These are phyloP conservation scores for Eulacestoma nigropectus DNA, from an alignment of 2,113 vertebrate species.

Conservation along the genomic window DNA sequence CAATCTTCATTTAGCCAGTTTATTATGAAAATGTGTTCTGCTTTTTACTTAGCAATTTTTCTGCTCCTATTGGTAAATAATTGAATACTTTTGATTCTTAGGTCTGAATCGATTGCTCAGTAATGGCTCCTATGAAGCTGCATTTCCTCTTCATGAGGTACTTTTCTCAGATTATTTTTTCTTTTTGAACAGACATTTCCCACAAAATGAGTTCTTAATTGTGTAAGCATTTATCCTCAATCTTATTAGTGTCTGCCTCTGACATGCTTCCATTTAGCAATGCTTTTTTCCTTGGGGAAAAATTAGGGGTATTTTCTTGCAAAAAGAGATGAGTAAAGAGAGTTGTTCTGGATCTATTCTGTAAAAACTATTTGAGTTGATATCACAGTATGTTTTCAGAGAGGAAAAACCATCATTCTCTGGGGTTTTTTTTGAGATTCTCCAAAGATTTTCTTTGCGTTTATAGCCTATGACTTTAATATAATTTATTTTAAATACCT, in stretches of 20 bases:
- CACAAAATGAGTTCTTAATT: not conserved
- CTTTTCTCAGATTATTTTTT: not conserved
- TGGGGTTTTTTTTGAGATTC: not conserved
- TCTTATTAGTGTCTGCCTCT: not conserved
- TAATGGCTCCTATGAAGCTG: constrained; percentile 92
- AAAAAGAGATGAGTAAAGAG: not conserved
- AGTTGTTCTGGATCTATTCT: not conserved
- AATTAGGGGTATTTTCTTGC: not conserved
- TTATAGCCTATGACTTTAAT: not conserved
- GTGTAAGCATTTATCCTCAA: not conserved
- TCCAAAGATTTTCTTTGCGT: not conserved
- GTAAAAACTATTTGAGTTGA: not conserved
- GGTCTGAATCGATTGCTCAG: constrained; percentile 92
- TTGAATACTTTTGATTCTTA: constrained; percentile 58
- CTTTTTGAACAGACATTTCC: not conserved
- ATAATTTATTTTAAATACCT: not conserved
- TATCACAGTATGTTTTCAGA: not conserved
- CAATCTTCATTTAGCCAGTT: not conserved
- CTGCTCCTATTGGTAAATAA: constrained; percentile 7
- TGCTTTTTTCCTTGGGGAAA: not conserved
- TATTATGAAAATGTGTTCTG: not conserved
- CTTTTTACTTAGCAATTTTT: not conserved
- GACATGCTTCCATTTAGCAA: not conserved
- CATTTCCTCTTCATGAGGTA: constrained; percentile 97
- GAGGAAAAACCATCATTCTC: not conserved